Evolutionary conservation across 2,888 invertebrate genomes (phyloP).

Genomic region (Leptopilina syphax): DNA sequence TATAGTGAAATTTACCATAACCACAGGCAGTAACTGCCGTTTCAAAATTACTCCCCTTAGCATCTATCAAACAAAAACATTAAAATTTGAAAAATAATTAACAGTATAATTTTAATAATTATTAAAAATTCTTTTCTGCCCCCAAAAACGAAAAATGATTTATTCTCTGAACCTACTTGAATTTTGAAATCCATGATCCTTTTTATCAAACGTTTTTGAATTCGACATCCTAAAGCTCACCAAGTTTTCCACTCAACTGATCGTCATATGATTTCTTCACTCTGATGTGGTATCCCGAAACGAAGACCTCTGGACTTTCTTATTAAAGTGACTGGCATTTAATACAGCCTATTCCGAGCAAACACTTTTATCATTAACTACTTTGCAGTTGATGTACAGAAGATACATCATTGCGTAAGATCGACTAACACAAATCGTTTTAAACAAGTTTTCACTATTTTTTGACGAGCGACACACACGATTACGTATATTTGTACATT

Average conservation of each 20-base stretch:
- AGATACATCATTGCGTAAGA: constrained; percentile 17
- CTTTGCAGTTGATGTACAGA: constrained; percentile 2
- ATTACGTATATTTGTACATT: not conserved
- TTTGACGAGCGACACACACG: not conserved
- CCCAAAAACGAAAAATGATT: not conserved
- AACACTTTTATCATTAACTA: constrained; percentile 35
- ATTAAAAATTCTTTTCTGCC: no score
- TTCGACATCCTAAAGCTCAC: constrained; percentile 29
- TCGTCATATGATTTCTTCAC: constrained; percentile 14
- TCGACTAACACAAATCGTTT: constrained; percentile 6
- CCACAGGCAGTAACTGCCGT: constrained; percentile 83
- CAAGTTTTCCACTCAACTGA: constrained; percentile 36
- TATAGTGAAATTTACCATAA: constrained; percentile 84
- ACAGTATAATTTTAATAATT: no score
- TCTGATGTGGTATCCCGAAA: constrained; percentile 8
- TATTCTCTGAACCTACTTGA: constrained; percentile 15
- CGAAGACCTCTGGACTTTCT: constrained; percentile 27
- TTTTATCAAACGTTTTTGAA: not conserved
- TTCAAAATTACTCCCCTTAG: constrained; percentile 81
- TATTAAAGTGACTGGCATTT: constrained; percentile 24
- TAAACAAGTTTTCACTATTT: not conserved
- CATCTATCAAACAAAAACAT: not conserved
- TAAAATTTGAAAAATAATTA: not conserved
- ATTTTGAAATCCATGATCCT: not conserved
- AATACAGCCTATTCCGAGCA: constrained; percentile 14